Percentiles rank a stretch among this genome's conserved stretches.
These are phyloP conservation scores for Muscicapa comitata DNA, from an alignment of 2,797 vertebrate species.

Conservation along the genomic window DNA sequence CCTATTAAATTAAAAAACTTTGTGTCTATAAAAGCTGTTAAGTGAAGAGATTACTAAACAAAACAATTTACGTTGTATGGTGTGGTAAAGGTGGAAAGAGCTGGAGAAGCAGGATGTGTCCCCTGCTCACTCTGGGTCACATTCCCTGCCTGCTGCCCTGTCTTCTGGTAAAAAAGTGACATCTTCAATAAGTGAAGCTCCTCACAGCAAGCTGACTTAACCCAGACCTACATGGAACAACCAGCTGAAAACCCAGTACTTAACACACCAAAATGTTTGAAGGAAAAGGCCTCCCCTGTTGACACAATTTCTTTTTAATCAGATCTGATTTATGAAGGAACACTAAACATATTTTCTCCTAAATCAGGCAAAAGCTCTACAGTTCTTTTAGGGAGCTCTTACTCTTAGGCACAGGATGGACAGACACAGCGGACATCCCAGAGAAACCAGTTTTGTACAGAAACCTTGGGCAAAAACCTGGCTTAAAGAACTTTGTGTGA, in stretches of 20 bases:
- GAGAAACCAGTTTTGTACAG: not conserved
- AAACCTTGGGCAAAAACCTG: not conserved
- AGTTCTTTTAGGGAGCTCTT: not conserved
- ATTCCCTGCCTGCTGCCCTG: not conserved
- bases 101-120: not conserved
- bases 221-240: not conserved
- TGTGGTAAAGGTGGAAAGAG: accelerated
- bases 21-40: not conserved
- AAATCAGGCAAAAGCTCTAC: not conserved
- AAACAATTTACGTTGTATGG: not conserved
- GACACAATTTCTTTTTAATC: not conserved
- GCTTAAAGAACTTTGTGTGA: not conserved
- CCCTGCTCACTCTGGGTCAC: not conserved
- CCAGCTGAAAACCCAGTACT: not conserved
- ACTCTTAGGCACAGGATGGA: not conserved
- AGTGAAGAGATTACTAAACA: not conserved
- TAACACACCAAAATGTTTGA: not conserved
- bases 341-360: accelerated
- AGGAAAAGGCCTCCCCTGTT: not conserved
- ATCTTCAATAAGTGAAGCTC: not conserved
- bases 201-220: not conserved
- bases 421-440: not conserved
- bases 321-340: not conserved
- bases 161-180: not conserved
- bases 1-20: not conserved